Percentiles rank a stretch among this genome's conserved stretches.
Evolutionary conservation across 53 echinoderm and acorn worm genomes (phyloP).

Genomic region (Glandiceps talaboti): DNA sequence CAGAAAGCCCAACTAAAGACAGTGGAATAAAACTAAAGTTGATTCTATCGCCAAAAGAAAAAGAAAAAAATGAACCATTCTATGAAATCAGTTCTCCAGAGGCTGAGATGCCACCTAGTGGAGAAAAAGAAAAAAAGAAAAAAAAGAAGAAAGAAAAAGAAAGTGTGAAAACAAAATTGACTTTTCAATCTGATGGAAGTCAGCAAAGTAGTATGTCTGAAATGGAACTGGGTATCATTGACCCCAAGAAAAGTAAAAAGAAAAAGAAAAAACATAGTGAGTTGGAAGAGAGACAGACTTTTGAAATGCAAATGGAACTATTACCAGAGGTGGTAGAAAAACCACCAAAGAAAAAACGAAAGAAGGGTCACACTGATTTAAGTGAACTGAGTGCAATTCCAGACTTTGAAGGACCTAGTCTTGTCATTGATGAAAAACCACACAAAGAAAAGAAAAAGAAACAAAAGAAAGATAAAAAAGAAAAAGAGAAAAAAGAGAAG

Average conservation of each 20-base stretch:
- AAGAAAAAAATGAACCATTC: background rate
- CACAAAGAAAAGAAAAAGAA: background rate
- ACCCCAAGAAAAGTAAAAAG: conserved; percentile 3
- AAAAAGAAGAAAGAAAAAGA: conserved; percentile 26
- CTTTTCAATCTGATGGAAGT: conserved; percentile 1
- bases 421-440: background rate
- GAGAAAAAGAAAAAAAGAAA: background rate
- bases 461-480: background rate
- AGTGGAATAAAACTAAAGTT: conserved; percentile 39
- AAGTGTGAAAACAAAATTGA: conserved; percentile 5
- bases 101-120: background rate
- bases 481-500: conserved; percentile 35
- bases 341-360: conserved; percentile 15
- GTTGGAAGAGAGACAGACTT: background rate
- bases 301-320: background rate
- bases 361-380: background rate
- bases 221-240: conserved; percentile 6
- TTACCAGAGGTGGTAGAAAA: background rate
- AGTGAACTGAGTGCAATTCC: background rate
- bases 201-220: conserved; percentile 23
- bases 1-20: conserved; percentile 19
- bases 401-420: background rate
- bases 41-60: conserved; percentile 43
- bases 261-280: conserved; percentile 48
- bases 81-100: background rate